Evolutionary conservation across 2,113 vertebrate genomes (phyloP), one percentile per base, ranked within the genome.

Genomic region (Pampusana beccarii): DNA sequence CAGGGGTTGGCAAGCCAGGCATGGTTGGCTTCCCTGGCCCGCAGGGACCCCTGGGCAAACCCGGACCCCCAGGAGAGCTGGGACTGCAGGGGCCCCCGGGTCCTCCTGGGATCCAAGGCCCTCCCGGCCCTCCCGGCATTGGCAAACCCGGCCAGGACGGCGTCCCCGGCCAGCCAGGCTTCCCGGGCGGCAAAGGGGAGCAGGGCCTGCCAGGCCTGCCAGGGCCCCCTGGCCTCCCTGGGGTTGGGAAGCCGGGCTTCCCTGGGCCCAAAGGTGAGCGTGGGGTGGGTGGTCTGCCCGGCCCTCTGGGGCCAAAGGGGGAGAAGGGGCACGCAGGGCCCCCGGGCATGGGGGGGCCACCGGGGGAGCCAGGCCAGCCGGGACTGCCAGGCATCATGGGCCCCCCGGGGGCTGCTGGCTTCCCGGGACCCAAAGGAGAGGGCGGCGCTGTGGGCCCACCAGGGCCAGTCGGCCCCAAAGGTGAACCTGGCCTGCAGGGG

Each of bases 71-170:
- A 2, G 99, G 99, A 14, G 98, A 98, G 70, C 96, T 94, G 87
- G 99, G 99, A 17, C 97, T 97, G 90, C 96, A 97, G 80, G 99
- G 99, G 3, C 97, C 97, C 48, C 67, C 97, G 2, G 99, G 99
- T 6, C 96, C 97, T 38, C 98, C 98, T 4, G 99, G 99, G 29
- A 96, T 98, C 74, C 98, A 98, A 91, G 99, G 99, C 51, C 98
- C 98, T 90, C 98, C 98, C 1, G 99, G 99, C 44, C 71, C 98
- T 2, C 98, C 99, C 10, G 99, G 99, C 18, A 95, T 99, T 62
- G 99, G 99, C 69, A 99, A 99, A 92, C 98, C 98, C 5, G 99
- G 99, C 57, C 98, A 98, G 96, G 98, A 98, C 20, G 99, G 99
- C 8, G 88, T 99, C 46, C 98, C 99, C 1, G 99, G 99, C n/a